Evolutionary conservation across 1,140 invertebrate species (phyloP).

Genomic region (Diachasma alloeum): DNA sequence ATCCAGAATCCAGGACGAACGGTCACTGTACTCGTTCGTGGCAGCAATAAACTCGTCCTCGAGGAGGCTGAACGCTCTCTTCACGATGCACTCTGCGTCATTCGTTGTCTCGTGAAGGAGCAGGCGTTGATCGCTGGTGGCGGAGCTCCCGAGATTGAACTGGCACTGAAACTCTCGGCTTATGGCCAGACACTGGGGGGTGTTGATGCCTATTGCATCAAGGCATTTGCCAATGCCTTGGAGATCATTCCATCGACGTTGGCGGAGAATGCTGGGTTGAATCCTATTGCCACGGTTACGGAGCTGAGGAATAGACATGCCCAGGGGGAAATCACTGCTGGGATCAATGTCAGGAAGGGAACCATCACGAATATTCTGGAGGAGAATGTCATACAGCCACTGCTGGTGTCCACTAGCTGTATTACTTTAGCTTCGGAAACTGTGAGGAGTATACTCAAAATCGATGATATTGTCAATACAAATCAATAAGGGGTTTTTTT

Average conservation of each 20-base stretch:
- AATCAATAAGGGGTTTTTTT: constrained; percentile 46
- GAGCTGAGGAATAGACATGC: constrained; percentile 95
- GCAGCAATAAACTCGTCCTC: constrained; percentile 95
- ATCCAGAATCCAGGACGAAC: constrained; percentile 89
- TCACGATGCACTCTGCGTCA: constrained; percentile 98
- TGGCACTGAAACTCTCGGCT: constrained; percentile 85
- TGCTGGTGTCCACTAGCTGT: constrained; percentile 93
- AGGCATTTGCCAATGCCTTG: constrained; percentile 94
- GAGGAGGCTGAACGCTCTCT: constrained; percentile 96
- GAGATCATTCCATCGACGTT: constrained; percentile 96
- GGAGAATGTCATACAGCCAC: constrained; percentile 97
- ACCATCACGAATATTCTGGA: constrained; percentile 95
- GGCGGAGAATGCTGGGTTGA: constrained; percentile 99
- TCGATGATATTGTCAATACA: constrained; percentile 94
- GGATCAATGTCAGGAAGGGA: constrained; percentile 97
- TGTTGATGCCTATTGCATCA: constrained; percentile 93
- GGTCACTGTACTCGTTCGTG: constrained; percentile 92
- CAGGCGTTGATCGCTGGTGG: constrained; percentile 92
- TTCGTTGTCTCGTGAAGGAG: constrained; percentile 95
- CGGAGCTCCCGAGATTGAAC: constrained; percentile 96
- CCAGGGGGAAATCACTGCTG: constrained; percentile 80
- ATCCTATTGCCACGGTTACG: constrained; percentile 96
- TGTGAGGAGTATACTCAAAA: constrained; percentile 97
- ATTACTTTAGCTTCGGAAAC: constrained; percentile 96
- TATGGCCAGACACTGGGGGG: constrained; percentile 86